Base-by-base conservation (phyloP, 1,140 invertebrate species). In the Cyclargus thomasi region DNA sequence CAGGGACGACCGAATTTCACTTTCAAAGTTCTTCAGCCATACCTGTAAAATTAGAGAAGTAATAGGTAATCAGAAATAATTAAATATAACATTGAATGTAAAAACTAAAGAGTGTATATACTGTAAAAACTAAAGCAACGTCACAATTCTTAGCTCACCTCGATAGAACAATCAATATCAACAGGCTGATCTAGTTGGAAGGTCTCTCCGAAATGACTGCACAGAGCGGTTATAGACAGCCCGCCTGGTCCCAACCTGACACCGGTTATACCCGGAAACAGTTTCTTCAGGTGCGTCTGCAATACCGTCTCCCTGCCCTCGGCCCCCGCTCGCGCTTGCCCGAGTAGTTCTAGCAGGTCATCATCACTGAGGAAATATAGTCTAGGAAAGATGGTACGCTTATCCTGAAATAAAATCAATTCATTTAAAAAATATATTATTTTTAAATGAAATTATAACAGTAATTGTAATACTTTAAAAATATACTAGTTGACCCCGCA, bases 281-380 rank as follows among this genome's bases (percentile, higher is more conserved):
- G 90, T 91, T 99, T 99, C 77, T 98, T 97, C 73, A 99, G 91
- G 88, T 99, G 98, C 0, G 95, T 93, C 86, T 99, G 97, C 80
- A 99, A 95, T 0, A 99, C 95, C 64, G 93, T 93, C 63, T 95
- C 95, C 77, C 97, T 97, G 0, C 95, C 97, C 18, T 81, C 79
- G 3, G 86, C 80, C 8, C 85, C 87, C 5, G 82, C 79, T 0
- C 87, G 79, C 0, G 95, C 95, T 87, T 98, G 97, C 0, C 97
- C 97, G 0, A 98, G 91, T 64, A 99, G 94, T 91, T 99, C 97
- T 29, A 99, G 88, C 47, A 99, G 91, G 91, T 99, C 98, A 81
- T 99, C 98, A 82, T 99, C 98, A 74, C 97, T 97, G 72, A 99
- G 92, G 80, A 99, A 99, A 80, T 99, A 99, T 76, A 99, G 96